Evolutionary conservation across 2,797 vertebrate genomes (phyloP).

Genomic region (Clarias laeviceps): DNA sequence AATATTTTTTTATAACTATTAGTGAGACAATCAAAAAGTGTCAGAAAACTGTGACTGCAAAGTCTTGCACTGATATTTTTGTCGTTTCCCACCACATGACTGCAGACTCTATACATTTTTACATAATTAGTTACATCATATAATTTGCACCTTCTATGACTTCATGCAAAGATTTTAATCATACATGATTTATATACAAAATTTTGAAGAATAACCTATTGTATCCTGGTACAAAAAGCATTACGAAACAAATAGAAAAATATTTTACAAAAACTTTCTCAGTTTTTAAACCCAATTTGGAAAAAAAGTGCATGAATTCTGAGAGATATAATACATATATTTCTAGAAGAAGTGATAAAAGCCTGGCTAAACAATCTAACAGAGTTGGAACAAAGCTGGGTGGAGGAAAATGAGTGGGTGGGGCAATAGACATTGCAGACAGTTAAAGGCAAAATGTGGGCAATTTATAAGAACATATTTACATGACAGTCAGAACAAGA

Average conservation of each 20-base stretch:
- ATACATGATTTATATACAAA: neutral
- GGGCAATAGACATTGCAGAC: neutral
- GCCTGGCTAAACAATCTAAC: slow-evolving; percentile 6
- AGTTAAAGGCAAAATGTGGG: slow-evolving; percentile 2
- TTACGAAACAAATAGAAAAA: neutral
- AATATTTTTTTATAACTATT: neutral
- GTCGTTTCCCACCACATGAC: neutral
- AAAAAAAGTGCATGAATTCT: neutral
- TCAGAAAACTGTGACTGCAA: neutral
- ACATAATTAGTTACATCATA: slow-evolving; percentile 19
- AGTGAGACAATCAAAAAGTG: neutral
- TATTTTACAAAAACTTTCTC: neutral
- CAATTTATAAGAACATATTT: slow-evolving; percentile 13
- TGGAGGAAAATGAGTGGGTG: slow-evolving; percentile 34
- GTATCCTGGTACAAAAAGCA: neutral
- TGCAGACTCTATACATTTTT: slow-evolving; percentile 5
- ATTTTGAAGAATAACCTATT: neutral
- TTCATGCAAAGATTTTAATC: neutral
- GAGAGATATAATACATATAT: neutral
- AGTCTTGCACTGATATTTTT: neutral
- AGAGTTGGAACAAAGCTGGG: slow-evolving; percentile 15
- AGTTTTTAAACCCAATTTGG: neutral
- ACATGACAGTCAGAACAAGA: slow-evolving; percentile 17
- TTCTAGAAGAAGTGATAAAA: neutral
- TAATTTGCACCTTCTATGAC: neutral